phyloP scores from a whole-genome alignment of 1,140 invertebrate species.

The Ceratosolen solmsi region DNA sequence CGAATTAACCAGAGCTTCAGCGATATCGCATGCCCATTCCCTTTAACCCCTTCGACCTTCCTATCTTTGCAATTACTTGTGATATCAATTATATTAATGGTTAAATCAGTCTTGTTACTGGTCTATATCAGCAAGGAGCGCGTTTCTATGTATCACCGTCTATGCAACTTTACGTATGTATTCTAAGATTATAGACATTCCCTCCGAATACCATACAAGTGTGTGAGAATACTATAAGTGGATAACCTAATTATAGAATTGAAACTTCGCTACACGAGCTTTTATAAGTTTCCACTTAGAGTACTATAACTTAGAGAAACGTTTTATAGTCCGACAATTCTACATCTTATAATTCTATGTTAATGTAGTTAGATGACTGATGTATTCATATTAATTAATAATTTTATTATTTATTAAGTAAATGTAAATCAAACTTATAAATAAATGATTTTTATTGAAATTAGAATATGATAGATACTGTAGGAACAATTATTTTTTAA shows the following conservation, averaged over 20 bases:
- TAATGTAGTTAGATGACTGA: not conserved
- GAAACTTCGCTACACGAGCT: not conserved
- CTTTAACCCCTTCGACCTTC: not conserved
- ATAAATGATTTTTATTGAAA: too few relatives aligned
- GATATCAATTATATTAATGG: constrained; percentile 54
- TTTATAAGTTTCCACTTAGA: not conserved
- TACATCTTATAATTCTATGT: not conserved
- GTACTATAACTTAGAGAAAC: too few relatives aligned
- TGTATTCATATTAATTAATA: not conserved
- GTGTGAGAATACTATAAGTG: not conserved
- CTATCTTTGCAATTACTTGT: constrained; percentile 46
- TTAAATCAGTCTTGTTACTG: constrained; percentile 42
- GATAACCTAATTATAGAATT: not conserved
- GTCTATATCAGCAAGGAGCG: not conserved
- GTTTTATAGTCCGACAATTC: not conserved
- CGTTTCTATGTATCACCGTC: too few relatives aligned
- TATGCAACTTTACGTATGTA: not conserved
- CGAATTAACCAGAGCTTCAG: constrained; percentile 30
- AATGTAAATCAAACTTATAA: too few relatives aligned
- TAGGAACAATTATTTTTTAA: too few relatives aligned
- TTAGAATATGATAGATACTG: too few relatives aligned
- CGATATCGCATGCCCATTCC: constrained; percentile 17
- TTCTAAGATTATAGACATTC: not conserved
- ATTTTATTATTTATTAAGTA: too few relatives aligned
- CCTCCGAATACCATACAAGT: not conserved